These are phyloP conservation scores for Goniozus legneri DNA, from an alignment of 1,140 invertebrate species.

Conservation along the genomic window DNA sequence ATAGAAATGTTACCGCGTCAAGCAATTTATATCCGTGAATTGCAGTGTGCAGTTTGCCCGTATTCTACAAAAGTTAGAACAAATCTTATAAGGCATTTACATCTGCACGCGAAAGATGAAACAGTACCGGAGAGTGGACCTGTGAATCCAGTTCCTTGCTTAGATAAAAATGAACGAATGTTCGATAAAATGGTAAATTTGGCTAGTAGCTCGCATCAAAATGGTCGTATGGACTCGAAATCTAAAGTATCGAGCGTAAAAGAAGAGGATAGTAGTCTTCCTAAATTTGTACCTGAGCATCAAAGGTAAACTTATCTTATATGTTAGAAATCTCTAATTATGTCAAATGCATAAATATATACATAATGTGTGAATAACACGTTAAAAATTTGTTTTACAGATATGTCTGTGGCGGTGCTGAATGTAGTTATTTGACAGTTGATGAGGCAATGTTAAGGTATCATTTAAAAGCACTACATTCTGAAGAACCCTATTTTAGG, in stretches of 20 bases:
- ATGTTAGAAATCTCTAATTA: constrained; percentile 5
- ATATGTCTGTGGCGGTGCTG: constrained; percentile 66
- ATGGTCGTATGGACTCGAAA: constrained; percentile 48
- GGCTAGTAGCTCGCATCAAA: constrained; percentile 66
- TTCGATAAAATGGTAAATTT: constrained; percentile 83
- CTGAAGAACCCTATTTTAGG: constrained; percentile 58
- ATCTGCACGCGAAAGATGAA: constrained; percentile 61
- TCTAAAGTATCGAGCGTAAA: constrained; percentile 26
- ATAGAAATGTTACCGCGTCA: constrained; percentile 62
- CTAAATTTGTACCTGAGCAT: constrained; percentile 64
- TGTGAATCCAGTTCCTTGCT: constrained; percentile 75
- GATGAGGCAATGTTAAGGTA: constrained; percentile 68
- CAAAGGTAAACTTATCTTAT: constrained; percentile 44
- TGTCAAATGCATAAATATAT: constrained; percentile 1
- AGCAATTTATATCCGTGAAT: constrained; percentile 61
- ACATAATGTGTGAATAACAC: not conserved
- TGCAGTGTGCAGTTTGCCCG: constrained; percentile 65
- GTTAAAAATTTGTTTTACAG: constrained; percentile 21
- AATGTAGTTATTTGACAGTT: constrained; percentile 69
- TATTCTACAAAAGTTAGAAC: constrained; percentile 71
- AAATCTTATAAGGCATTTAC: constrained; percentile 71
- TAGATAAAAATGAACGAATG: constrained; percentile 73
- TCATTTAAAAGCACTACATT: constrained; percentile 71
- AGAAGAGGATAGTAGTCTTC: constrained; percentile 39
- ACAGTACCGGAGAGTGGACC: constrained; percentile 62